Evolutionary conservation across 2,797 vertebrate species (phyloP).

Genomic region (Hyperoplus immaculatus): DNA sequence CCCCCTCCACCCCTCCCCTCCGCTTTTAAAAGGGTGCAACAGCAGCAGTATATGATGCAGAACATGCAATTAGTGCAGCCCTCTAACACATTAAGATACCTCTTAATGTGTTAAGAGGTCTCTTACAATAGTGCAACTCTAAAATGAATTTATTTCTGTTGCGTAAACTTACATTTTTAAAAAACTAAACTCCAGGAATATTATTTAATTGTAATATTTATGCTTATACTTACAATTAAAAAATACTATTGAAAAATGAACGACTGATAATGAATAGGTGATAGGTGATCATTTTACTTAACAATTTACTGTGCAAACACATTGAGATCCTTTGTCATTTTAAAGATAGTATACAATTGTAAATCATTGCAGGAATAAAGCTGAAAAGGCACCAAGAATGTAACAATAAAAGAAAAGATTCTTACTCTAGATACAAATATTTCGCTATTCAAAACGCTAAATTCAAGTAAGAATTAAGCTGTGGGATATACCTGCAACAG

Average conservation of each 20-base stretch:
- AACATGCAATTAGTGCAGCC: conserved; percentile 9
- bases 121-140: background rate
- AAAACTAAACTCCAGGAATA: background rate
- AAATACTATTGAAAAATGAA: background rate
- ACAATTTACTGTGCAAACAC: background rate
- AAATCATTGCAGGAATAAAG: background rate
- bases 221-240: background rate
- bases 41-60: conserved; percentile 6
- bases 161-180: too few relatives aligned
- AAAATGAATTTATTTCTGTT: background rate
- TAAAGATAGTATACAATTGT: background rate
- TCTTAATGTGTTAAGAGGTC: background rate
- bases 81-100: conserved; percentile 17
- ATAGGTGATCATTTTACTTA: background rate
- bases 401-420: background rate
- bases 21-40: conserved; percentile 4
- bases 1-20: too few relatives aligned
- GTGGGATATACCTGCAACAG: background rate
- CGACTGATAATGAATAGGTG: background rate
- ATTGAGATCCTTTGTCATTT: background rate
- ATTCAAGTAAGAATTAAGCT: background rate
- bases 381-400: background rate
- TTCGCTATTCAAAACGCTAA: background rate
- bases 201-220: background rate
- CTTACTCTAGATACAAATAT: conserved; percentile 5